Conservation (phyloP, 2,113 vertebrate genomes). For the Trichomycterus rosablanca region DNA sequence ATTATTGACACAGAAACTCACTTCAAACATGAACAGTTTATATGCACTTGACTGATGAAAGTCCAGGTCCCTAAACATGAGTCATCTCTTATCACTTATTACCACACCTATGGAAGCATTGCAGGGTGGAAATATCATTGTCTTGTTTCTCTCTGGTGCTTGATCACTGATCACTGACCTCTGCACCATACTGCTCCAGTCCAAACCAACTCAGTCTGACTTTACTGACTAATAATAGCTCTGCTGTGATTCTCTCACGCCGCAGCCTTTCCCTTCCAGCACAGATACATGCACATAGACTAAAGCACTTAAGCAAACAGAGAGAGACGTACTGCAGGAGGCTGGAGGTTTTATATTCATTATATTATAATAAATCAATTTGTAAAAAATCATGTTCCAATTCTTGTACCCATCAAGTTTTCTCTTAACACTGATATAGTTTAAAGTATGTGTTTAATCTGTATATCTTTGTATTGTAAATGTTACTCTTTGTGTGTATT, state of each 20-base stretch:
- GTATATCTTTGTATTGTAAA: no score
- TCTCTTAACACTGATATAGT: no score
- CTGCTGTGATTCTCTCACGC: conserved; percentile 18
- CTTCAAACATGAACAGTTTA: background rate
- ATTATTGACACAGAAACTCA: background rate
- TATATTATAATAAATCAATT: no score
- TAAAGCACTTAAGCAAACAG: no score
- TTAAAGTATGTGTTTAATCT: no score
- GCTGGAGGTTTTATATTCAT: no score
- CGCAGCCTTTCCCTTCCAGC: background rate
- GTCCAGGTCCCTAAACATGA: conserved; percentile 39
- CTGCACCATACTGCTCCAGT: background rate
- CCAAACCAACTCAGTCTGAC: background rate
- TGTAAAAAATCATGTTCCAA: no score
- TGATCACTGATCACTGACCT: conserved; percentile 11
- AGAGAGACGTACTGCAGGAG: no score
- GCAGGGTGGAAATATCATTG: conserved; percentile 19
- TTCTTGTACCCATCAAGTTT: no score
- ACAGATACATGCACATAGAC: no score
- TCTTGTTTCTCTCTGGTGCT: background rate
- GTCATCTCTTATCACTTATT: conserved; percentile 34
- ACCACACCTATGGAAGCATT: conserved; percentile 29
- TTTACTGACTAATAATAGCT: conserved; percentile 31
- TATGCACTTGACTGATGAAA: conserved; percentile 30
- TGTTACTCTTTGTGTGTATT: no score